These are phyloP conservation scores for Labeo catla DNA, from an alignment of 2,113 vertebrate genomes.

Conservation along the genomic window DNA sequence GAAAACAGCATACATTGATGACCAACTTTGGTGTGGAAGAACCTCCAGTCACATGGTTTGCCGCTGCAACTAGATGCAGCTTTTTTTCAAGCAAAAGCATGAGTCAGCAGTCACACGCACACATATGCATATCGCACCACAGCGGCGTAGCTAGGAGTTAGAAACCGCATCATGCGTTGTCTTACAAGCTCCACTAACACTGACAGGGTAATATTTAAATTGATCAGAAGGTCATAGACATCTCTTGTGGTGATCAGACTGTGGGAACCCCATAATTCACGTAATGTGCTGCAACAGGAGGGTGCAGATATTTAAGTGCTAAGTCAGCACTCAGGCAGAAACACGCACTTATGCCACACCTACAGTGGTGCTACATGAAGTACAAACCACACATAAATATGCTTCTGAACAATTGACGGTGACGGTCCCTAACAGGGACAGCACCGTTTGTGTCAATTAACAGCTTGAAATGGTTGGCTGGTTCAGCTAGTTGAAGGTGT, in stretches of 20 bases:
- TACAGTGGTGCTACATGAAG: background rate
- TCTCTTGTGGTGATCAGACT: background rate
- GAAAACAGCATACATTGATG: background rate
- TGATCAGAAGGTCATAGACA: background rate
- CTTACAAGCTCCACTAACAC: background rate
- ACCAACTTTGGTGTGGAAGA: background rate
- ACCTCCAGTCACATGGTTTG: background rate
- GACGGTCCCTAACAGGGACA: background rate
- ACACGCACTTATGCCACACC: background rate
- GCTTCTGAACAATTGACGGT: background rate
- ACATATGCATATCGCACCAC: background rate
- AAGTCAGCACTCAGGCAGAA: slow-evolving; percentile 28
- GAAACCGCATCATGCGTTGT: slow-evolving; percentile 22
- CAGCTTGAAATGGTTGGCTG: background rate
- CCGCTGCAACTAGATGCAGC: background rate
- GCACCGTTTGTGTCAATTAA: background rate
- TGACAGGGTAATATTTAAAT: background rate
- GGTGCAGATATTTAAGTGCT: background rate
- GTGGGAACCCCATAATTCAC: background rate
- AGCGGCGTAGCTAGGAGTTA: background rate
- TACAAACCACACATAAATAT: background rate
- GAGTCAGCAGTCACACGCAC: slow-evolving; percentile 30
- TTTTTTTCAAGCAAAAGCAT: background rate
- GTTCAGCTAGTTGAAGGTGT: background rate
- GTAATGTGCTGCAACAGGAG: background rate